Evolutionary conservation across 2,113 vertebrate species (phyloP).

Genomic region (Mormoops blainvillei): DNA sequence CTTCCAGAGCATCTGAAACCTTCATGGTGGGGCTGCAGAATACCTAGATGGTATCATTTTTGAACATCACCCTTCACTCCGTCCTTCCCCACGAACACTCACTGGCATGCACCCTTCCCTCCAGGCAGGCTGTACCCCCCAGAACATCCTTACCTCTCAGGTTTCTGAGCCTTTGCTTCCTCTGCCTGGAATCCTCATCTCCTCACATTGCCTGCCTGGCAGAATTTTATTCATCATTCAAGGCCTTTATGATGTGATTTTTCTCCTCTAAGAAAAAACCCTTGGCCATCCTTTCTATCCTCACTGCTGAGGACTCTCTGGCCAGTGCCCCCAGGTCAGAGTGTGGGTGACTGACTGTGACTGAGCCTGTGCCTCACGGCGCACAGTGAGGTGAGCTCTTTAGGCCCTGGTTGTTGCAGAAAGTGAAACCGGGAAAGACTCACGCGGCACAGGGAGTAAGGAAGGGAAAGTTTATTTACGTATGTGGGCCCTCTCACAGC

Average conservation of each 20-base stretch:
- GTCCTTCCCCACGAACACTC: not conserved
- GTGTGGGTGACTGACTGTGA: fast-evolving
- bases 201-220: not conserved
- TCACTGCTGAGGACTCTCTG: not conserved
- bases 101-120: not conserved
- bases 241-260: not conserved
- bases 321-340: fast-evolving
- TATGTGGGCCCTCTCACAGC: too few relatives aligned
- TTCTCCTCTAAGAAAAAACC: not conserved
- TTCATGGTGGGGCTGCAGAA: not conserved
- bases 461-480: too few relatives aligned
- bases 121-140: not conserved
- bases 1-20: not conserved
- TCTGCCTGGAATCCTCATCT: not conserved
- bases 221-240: not conserved
- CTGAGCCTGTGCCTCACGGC: not conserved
- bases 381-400: not conserved
- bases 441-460: too few relatives aligned
- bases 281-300: not conserved
- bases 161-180: not conserved
- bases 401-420: too few relatives aligned
- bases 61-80: too few relatives aligned
- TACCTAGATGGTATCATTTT: too few relatives aligned
- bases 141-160: not conserved
- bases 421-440: too few relatives aligned